These are phyloP conservation scores for Sisor rabdophorus DNA, from an alignment of 2,113 vertebrate species.

Conservation along the genomic window DNA sequence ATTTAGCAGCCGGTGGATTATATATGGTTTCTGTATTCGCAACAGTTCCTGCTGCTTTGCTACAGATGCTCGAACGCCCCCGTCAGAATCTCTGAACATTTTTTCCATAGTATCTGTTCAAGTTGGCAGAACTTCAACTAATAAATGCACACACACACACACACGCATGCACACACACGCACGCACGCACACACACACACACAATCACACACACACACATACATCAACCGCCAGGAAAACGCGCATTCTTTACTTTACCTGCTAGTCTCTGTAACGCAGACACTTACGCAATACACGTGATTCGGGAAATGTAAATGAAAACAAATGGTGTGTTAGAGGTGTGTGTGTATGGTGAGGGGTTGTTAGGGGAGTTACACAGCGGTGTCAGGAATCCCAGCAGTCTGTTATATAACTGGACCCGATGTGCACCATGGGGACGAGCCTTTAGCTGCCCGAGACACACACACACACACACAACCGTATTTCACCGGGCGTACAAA, in stretches of 20 bases:
- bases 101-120: background rate
- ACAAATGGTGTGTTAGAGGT: background rate
- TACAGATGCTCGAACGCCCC: constrained; percentile 32
- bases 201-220: background rate
- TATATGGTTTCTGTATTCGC: constrained; percentile 18
- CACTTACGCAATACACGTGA: background rate
- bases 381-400: constrained; percentile 59
- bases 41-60: constrained; percentile 22
- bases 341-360: too few species aligned
- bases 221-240: background rate
- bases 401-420: constrained; percentile 90
- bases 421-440: constrained; percentile 70
- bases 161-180: too few species aligned
- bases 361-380: background rate
- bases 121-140: constrained; percentile 25
- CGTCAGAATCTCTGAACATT: constrained; percentile 12
- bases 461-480: background rate
- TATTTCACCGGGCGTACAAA: background rate
- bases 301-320: constrained; percentile 19
- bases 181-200: too few species aligned
- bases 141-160: background rate
- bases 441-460: too few species aligned
- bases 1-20: background rate
- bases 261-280: background rate
- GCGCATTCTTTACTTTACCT: background rate